Base-by-base conservation (phyloP, 2,113 vertebrate genomes). In the Rhinolophus sinicus region DNA sequence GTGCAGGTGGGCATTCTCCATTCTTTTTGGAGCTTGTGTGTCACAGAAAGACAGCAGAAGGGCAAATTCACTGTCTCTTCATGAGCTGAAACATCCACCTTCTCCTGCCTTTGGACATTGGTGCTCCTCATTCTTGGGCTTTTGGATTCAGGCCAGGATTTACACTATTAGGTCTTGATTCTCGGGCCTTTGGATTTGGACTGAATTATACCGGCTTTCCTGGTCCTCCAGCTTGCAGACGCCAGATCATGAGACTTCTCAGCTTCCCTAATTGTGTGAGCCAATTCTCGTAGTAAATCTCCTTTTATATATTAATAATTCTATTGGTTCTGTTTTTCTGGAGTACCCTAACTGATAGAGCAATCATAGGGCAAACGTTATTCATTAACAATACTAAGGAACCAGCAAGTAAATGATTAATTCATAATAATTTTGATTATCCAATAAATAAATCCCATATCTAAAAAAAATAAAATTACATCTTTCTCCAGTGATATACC, bases 391-490 rank as follows among this genome's bases (percentile, higher is more conserved):
- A 16, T 40, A 65, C 47, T 67, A 82, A 56, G 75, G 50, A 73
- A 73, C 69, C 75, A 80, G 60, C 24, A 54, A 69, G 58, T 60
- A 60, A 50, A 50, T 77, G 40, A 60, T 67, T 67, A 16, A 52
- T 24, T 89, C 30, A 76, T 76, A 90, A 56, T 75, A 83, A 94
- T 90, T 83, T 50, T 69, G 82, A 70, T 75, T 75, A 64, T 26
- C 18, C 19, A 83, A 38, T 21, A 47, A 56, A 54, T 73, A 81
- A 81, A 82, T 73, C 33, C 54, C 26, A 58, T 47, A 65, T 50
- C 24, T 69, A 18, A 40, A 75, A 84, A 54, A 88, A 88, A 47
- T 58, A 47, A 93, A 62, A 40, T n/a, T 21, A 4, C 38, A 40
- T 88, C 28, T 94, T 84, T 64, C 13, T 81, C 44, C 56, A 73